Evolutionary conservation across 2,797 vertebrate genomes (phyloP).

Genomic region (Etheostoma perlongum): DNA sequence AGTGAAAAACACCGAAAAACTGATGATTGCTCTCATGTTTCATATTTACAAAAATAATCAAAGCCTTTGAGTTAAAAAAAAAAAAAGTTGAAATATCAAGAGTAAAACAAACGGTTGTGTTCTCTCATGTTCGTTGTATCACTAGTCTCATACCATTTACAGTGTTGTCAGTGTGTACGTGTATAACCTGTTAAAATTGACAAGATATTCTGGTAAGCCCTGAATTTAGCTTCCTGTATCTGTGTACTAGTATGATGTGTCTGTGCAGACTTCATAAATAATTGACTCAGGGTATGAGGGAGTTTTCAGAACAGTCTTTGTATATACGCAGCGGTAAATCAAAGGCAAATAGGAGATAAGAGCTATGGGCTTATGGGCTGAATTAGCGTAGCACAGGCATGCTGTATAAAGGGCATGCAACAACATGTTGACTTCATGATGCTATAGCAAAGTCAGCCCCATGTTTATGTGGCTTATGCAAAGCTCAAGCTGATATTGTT

Average conservation of each 20-base stretch:
- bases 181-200: not conserved
- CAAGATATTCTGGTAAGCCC: not conserved
- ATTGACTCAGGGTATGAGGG: slow-evolving; percentile 47
- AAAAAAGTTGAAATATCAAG: too few relatives aligned
- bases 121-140: not conserved
- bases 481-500: not conserved
- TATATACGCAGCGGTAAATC: slow-evolving; percentile 23
- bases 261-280: slow-evolving; percentile 53
- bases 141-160: not conserved
- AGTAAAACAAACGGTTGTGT: not conserved
- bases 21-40: too few relatives aligned
- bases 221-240: not conserved
- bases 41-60: not conserved
- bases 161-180: not conserved
- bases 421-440: not conserved
- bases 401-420: slow-evolving; percentile 34
- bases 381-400: slow-evolving; percentile 25
- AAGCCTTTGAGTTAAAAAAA: not conserved
- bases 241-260: not conserved
- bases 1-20: not conserved
- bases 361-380: slow-evolving; percentile 27
- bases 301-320: slow-evolving; percentile 13
- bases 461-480: too few relatives aligned
- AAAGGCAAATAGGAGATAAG: slow-evolving; percentile 57
- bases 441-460: slow-evolving; percentile 9